Conservation (phyloP, 1,140 invertebrate genomes). For the Plutomurus gul region DNA sequence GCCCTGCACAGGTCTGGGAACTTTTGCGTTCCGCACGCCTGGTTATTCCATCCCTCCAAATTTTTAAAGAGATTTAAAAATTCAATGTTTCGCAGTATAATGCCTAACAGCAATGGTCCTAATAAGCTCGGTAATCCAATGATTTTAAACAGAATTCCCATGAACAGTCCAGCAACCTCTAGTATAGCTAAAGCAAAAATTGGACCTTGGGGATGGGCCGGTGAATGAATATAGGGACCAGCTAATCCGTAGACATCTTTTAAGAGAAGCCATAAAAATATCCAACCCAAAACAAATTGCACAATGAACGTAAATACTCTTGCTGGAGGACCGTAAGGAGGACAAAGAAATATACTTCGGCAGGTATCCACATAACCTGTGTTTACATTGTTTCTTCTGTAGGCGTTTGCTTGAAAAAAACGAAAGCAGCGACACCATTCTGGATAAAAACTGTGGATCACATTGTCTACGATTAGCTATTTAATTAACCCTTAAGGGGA, state of each 20-base stretch:
- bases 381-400: not conserved
- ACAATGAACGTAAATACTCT: constrained; percentile 29
- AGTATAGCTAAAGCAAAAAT: constrained; percentile 39
- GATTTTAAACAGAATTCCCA: constrained; percentile 37
- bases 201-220: constrained; percentile 20
- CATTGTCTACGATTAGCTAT: too few relatives aligned
- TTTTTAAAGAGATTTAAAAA: constrained; percentile 31
- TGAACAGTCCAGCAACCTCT: constrained; percentile 44
- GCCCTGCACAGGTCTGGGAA: too few relatives aligned
- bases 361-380: not conserved
- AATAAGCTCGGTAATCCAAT: constrained; percentile 36
- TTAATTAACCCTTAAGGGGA: too few relatives aligned
- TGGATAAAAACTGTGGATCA: constrained; percentile 37
- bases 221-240: not conserved
- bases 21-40: too few relatives aligned
- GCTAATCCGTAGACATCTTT: not conserved
- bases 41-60: not conserved
- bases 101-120: constrained; percentile 47
- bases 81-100: constrained; percentile 40
- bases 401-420: not conserved
- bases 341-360: not conserved
- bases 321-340: constrained; percentile 29
- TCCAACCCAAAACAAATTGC: not conserved
- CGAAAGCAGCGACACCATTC: constrained; percentile 29
- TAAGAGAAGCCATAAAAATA: constrained; percentile 18